Conservation (phyloP, 1,140 invertebrate species). For the Catajapyx aquilonaris region DNA sequence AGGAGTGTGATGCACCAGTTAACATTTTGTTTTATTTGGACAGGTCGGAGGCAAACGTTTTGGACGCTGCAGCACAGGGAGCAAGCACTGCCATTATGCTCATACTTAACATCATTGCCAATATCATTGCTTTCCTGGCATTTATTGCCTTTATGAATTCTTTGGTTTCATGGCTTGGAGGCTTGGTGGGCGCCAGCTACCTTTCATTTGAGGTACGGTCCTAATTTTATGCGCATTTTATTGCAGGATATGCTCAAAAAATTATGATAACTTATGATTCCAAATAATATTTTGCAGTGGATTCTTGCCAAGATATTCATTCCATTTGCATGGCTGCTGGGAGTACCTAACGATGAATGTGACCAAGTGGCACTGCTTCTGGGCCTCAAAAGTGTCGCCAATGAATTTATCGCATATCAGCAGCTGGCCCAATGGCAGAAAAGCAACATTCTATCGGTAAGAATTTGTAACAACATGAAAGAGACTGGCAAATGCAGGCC, state of each 20-base stretch:
- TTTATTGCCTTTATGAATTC: constrained; percentile 65
- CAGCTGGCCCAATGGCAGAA: constrained; percentile 41
- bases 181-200: constrained; percentile 37
- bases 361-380: constrained; percentile 58
- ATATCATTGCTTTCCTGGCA: constrained; percentile 77
- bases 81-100: constrained; percentile 60
- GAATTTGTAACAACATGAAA: too few species aligned
- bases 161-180: constrained; percentile 54
- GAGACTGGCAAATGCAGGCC: too few species aligned
- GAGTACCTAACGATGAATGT: constrained; percentile 54
- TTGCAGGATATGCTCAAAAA: not conserved
- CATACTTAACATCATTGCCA: constrained; percentile 70
- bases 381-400: constrained; percentile 72
- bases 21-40: constrained; percentile 12
- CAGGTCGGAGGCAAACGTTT: constrained; percentile 54
- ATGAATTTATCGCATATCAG: constrained; percentile 81
- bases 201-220: constrained; percentile 27
- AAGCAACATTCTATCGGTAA: constrained; percentile 32
- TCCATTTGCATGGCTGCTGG: constrained; percentile 59
- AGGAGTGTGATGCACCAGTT: constrained; percentile 1
- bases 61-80: constrained; percentile 77
- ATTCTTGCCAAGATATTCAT: constrained; percentile 71
- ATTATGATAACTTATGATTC: not conserved
- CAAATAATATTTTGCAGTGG: constrained; percentile 28
- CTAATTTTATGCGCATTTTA: constrained; percentile 3